Percentiles rank a stretch among this genome's conserved stretches.
Evolutionary conservation across 1,140 invertebrate species (phyloP).

Genomic region (Dreissena polymorpha): DNA sequence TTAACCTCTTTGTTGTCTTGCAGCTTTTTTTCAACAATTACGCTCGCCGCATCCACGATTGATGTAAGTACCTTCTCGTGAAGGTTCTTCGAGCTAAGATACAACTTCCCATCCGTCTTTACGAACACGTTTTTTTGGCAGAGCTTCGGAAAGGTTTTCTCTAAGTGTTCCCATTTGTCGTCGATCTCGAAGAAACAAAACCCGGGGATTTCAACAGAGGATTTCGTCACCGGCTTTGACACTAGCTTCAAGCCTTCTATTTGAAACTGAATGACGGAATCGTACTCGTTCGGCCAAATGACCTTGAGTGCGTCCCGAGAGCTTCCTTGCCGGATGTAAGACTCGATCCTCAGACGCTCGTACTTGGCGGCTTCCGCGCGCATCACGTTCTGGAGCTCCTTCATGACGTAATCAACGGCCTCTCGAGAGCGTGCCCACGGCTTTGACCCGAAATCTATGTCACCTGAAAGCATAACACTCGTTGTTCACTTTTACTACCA

Average conservation of each 20-base stretch:
- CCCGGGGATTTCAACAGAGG: constrained; percentile 9
- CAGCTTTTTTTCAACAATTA: too few relatives aligned
- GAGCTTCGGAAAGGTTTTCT: constrained; percentile 26
- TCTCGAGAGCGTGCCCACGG: constrained; percentile 35
- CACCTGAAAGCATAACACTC: constrained; percentile 25
- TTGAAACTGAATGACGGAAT: constrained; percentile 29
- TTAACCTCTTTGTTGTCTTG: background rate
- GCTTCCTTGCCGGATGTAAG: constrained; percentile 46
- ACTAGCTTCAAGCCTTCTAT: constrained; percentile 29
- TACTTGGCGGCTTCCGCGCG: constrained; percentile 6
- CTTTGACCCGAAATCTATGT: constrained; percentile 28
- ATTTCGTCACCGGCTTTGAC: background rate
- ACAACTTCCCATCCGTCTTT: background rate
- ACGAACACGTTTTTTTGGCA: constrained; percentile 20
- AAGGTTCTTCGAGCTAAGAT: constrained; percentile 20
- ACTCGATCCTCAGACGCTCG: constrained; percentile 26
- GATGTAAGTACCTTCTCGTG: constrained; percentile 39
- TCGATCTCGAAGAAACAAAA: constrained; percentile 30
- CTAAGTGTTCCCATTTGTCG: background rate
- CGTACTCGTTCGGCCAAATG: constrained; percentile 32
- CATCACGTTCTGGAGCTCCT: constrained; percentile 10
- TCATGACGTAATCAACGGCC: constrained; percentile 15
- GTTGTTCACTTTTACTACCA: too few relatives aligned
- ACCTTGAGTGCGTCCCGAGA: constrained; percentile 49
- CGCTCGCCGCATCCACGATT: constrained; percentile 13